Conservation (phyloP, 2,797 vertebrate species). For the Cynopterus sphinx region DNA sequence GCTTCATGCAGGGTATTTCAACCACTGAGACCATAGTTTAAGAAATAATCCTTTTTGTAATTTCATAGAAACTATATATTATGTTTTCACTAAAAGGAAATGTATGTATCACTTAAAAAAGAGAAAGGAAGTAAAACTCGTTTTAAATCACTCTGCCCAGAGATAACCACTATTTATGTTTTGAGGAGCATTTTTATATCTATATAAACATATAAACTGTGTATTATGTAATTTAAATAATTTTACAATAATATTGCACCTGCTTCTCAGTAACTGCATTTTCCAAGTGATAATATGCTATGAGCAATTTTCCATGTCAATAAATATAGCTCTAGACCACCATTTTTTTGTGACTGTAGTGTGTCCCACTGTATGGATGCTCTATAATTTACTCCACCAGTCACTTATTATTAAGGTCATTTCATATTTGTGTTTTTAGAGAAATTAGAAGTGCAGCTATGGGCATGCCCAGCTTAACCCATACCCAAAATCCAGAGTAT, state of each 20-base stretch:
- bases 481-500: not conserved
- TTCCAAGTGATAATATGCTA: slow-evolving; percentile 13
- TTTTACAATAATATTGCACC: slow-evolving; percentile 33
- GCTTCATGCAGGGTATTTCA: not conserved
- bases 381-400: slow-evolving; percentile 25
- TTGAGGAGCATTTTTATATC: not conserved
- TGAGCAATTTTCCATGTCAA: slow-evolving; percentile 23
- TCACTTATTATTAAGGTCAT: slow-evolving; percentile 8
- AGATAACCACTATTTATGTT: not conserved
- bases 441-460: not conserved
- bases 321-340: not conserved
- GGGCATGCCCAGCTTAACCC: not conserved
- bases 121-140: not conserved
- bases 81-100: not conserved
- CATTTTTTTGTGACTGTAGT: not conserved
- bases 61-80: not conserved
- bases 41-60: not conserved
- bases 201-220: not conserved
- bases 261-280: not conserved
- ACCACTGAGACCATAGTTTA: not conserved
- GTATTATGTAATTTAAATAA: slow-evolving; percentile 13
- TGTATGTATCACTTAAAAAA: not conserved
- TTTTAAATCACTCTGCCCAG: not conserved
- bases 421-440: slow-evolving; percentile 29
- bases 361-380: not conserved